Evolutionary conservation across 2,113 vertebrate species (phyloP), one percentile per base, ranked within the genome.

Genomic region (Nesogale talazaci): DNA sequence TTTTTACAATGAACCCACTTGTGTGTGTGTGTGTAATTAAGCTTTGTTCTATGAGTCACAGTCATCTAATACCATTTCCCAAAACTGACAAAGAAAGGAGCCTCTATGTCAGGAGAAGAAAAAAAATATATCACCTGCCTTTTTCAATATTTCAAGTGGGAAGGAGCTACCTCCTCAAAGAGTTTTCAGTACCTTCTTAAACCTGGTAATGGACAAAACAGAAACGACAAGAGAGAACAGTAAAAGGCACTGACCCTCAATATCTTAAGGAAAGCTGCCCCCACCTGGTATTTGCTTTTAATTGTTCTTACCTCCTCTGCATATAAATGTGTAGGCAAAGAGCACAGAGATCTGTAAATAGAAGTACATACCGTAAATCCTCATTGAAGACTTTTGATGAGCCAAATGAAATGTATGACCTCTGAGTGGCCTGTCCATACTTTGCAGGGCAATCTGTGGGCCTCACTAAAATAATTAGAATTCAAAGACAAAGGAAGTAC

Each of bases 131-230:
- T 77, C 78, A 52, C 14, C 70, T 89, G 69, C 69, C 42, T 36
- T 87, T 63, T 74, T 57, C 89, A 92, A 86, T 83, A 83, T 88
- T 69, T 92, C 74, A 85, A 83, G 67, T 84, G 57, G 78, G 74
- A 76, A 79, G 90, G 76, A 77, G 22, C 10, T 42, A 86, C 52
- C 27, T 90, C 52, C 46, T 93, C 63, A 90, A 91, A 94, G 46
- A 52, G 31, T 57, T 3, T 59, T 52, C 1, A 69, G n/a, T 72
- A 80, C 69, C 40, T 79, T 80, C 59, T 57, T 75, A 86, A 93
- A 86, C 76, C 27, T 56, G 22, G 4, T 65, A 40, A 83, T 31
- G 86, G 42, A 57, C 17, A 69, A 27, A 91, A 94, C 15, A 88
- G 46, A 82, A 82, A 76, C 56, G 42, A 42, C 82, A 94, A 79